A percentile compares a stretch with the other conserved stretches of the same genome.
phyloP scores from a whole-genome alignment of 2,888 invertebrate genomes.

The Embidobia sp. region DNA sequence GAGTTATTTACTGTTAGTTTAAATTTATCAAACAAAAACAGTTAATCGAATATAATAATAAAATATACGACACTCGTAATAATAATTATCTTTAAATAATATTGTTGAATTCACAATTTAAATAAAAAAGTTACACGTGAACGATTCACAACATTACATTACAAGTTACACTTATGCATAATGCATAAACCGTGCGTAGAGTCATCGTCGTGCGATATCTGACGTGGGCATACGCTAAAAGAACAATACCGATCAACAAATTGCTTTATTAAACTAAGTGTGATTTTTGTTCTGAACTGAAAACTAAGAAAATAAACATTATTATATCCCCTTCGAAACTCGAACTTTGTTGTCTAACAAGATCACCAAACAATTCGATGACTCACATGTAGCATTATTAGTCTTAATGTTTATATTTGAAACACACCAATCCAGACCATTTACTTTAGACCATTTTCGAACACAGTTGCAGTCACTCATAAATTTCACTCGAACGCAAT shows the following conservation, averaged over 20 bases:
- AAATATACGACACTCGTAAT: too few species aligned
- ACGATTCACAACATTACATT: conserved; percentile 19
- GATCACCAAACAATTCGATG: too few species aligned
- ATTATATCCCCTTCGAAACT: conserved; percentile 7
- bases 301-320: conserved; percentile 22
- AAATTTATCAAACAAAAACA: too few species aligned
- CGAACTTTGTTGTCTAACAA: not conserved
- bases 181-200: conserved; percentile 36
- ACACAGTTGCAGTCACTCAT: not conserved
- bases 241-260: conserved; percentile 25
- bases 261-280: conserved; percentile 28
- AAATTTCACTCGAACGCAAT: not conserved
- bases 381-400: too few species aligned
- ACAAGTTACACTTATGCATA: conserved; percentile 20
- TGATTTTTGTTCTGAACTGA: conserved; percentile 16
- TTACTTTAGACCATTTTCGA: conserved; percentile 2
- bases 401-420: too few species aligned
- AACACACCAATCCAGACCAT: conserved; percentile 40
- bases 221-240: conserved; percentile 44
- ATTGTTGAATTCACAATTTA: too few species aligned
- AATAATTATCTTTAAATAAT: too few species aligned
- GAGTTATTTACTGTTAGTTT: too few species aligned
- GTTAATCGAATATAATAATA: too few species aligned
- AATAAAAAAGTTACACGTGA: too few species aligned
- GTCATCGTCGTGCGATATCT: conserved; percentile 31